Base-by-base conservation (phyloP, 2,888 invertebrate genomes). In the Erebia ligea region DNA sequence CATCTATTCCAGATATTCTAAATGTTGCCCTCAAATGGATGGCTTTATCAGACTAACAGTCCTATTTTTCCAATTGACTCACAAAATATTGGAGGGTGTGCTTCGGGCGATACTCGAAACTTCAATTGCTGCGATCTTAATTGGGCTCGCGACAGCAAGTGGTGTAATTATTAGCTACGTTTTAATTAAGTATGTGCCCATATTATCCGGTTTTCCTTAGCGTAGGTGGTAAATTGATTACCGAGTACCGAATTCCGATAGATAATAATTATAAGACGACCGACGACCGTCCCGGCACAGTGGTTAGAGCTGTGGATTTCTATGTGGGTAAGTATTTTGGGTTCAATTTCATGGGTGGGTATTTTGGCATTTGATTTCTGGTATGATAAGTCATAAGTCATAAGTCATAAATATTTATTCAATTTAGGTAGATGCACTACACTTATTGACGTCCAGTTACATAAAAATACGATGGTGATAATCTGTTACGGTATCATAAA, bases 41-140 rank as follows among this genome's bases (percentile, higher is more conserved):
- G 61, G 62, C 25, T 68, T 76, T 50, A 67, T 73, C 40, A 75
- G 56, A 56, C 68, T 75, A 59, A 71, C 67, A n/a, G 48, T 42
- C 13, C 57, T 61, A 48, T 66, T 76, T 57, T 66, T 59, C 57
- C 72, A 73, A 67, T 63, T 72, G 65, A 73, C 73, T 63, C 68
- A 62, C 42, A 77, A 80, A 25, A 84, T 86, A 59, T 77, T 86
- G 45, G 79, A 83, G 66, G 80, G 59, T 4, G 75, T 79, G 1
- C 74, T 86, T 59, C 77, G 81, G 17, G 81, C 81, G 0, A 42
- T 83, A 40, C 57, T 86, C 34, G 75, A 68, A 57, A 67, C 76
- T 48, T 68, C 68, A 19, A 64, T 70, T 17, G 68, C 70, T 25
- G 57, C 75, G 17, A 50, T 63, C 2, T 21, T 66, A n/a, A 52